Percentiles rank a stretch among this genome's conserved stretches.
Evolutionary conservation across 2,888 invertebrate genomes (phyloP).

Genomic region (Eudasyphora cyanicolor): DNA sequence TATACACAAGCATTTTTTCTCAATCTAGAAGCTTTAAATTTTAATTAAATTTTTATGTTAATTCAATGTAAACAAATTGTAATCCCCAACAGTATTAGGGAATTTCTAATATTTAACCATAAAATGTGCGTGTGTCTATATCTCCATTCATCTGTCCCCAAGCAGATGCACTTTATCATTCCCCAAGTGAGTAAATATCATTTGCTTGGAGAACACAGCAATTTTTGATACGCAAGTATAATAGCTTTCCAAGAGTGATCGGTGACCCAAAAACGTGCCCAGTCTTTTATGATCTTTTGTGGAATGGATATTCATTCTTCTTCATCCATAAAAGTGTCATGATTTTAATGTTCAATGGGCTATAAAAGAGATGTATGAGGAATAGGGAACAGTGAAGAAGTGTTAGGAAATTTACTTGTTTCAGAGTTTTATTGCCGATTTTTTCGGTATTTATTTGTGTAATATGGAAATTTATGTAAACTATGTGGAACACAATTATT

Average conservation of each 20-base stretch:
- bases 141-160: slow-evolving; percentile 9
- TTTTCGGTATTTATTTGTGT: slow-evolving; percentile 2
- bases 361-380: neutral
- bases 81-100: neutral
- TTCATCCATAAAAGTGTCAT: slow-evolving; percentile 22
- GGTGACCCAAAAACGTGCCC: slow-evolving; percentile 10
- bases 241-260: too few relatives aligned
- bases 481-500: neutral
- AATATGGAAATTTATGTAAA: slow-evolving; percentile 25
- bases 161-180: neutral
- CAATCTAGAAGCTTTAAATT: neutral
- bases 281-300: neutral
- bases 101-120: neutral
- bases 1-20: neutral
- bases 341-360: slow-evolving; percentile 16
- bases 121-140: slow-evolving; percentile 6
- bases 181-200: neutral
- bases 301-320: neutral
- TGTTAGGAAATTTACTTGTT: slow-evolving; percentile 14
- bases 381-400: neutral
- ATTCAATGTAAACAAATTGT: neutral
- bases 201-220: neutral
- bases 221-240: too few relatives aligned
- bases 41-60: slow-evolving; percentile 26
- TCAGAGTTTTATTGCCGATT: neutral